phyloP scores from a whole-genome alignment of 2,113 vertebrate species.

The Herpailurus yagouaroundi region DNA sequence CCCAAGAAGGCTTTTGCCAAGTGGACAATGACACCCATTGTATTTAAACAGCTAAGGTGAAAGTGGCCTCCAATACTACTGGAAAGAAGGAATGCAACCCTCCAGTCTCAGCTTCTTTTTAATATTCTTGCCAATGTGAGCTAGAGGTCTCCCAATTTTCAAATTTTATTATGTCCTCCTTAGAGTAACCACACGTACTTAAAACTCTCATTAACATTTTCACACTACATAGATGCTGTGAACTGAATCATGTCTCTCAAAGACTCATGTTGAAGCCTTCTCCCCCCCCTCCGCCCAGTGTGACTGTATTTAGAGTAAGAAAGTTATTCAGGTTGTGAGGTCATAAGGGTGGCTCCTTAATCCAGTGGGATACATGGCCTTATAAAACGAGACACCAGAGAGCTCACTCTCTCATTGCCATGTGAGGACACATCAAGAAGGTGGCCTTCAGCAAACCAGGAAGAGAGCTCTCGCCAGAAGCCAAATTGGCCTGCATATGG shows the following conservation, averaged over 20 bases:
- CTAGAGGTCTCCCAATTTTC: not conserved
- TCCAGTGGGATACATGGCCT: not conserved
- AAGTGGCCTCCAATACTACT: not conserved
- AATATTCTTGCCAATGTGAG: not conserved
- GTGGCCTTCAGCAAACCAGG: not conserved
- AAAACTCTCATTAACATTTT: not conserved
- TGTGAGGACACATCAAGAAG: not conserved
- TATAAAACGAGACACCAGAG: not conserved
- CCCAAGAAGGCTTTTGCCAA: not conserved
- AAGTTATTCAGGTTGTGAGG: not conserved
- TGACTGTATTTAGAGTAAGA: not conserved
- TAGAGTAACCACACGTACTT: not conserved
- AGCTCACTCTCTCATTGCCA: not conserved
- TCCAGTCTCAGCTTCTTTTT: not conserved
- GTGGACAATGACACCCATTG: rapidly evolving
- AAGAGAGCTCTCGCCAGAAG: not conserved
- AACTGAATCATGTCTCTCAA: not conserved
- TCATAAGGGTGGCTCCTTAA: not conserved
- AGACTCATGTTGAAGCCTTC: not conserved
- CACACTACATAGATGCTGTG: not conserved
- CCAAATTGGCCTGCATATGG: not conserved
- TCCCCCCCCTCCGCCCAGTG: not conserved
- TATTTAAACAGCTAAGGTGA: not conserved
- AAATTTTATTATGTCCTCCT: not conserved
- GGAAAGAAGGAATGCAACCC: not conserved